phyloP scores from a whole-genome alignment of 2,888 invertebrate species.

The Ichneumoninae sp. region DNA sequence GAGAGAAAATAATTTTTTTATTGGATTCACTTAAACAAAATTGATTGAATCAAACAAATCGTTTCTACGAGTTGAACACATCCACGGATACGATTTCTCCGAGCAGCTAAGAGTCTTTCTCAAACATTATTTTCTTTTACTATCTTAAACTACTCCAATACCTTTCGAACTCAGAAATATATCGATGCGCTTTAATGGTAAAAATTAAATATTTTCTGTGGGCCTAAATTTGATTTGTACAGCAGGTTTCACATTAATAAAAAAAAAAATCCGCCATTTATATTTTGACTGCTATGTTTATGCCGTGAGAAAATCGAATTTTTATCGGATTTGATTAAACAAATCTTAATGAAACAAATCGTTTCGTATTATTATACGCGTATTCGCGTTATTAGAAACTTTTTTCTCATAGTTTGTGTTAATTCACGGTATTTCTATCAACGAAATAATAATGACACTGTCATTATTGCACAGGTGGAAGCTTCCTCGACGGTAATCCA shows the following conservation, averaged over 20 bases:
- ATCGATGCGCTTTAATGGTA: no score
- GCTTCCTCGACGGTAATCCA: conserved; percentile 1
- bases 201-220: no score
- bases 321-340: not conserved
- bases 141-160: no score
- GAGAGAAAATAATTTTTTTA: not conserved
- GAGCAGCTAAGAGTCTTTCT: no score
- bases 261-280: no score
- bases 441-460: not conserved
- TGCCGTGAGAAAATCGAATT: no score
- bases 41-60: no score
- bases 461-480: not conserved
- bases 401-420: not conserved
- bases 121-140: no score
- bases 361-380: not conserved
- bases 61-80: no score
- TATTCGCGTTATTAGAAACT: not conserved
- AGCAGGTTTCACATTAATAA: not conserved
- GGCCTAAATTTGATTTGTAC: not conserved
- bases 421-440: not conserved
- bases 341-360: not conserved
- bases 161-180: no score
- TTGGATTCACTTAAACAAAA: not conserved
- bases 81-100: no score
- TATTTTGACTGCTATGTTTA: no score